phyloP scores from a whole-genome alignment of 1,140 invertebrate species.

The Drosophila kikkawai region DNA sequence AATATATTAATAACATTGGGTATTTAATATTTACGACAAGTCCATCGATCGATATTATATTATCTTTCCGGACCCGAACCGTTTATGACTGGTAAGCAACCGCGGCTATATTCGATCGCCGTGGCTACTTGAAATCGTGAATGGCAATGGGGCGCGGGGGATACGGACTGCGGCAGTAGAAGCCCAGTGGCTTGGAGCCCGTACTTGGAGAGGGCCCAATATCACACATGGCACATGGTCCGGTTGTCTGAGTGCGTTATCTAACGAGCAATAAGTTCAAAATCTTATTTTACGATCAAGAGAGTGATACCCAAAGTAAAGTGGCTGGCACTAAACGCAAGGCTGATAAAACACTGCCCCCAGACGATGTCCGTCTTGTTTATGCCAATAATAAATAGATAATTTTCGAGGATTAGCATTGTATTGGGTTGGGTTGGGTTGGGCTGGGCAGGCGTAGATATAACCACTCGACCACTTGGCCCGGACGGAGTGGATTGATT shows the following conservation, averaged over 20 bases:
- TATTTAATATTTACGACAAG: conserved; percentile 81
- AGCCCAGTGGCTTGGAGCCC: conserved; percentile 27
- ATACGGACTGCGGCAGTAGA: conserved; percentile 16
- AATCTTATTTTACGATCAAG: conserved; percentile 82
- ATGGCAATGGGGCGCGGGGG: conserved; percentile 9
- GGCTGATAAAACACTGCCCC: conserved; percentile 63
- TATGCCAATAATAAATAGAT: conserved; percentile 81
- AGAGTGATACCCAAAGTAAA: conserved; percentile 73
- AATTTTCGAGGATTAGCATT: conserved; percentile 72
- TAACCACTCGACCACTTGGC: conserved; percentile 39
- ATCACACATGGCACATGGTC: conserved; percentile 33
- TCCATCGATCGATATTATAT: conserved; percentile 79
- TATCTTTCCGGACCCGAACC: conserved; percentile 56
- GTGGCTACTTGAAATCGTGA: conserved; percentile 60
- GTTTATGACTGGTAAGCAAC: conserved; percentile 72
- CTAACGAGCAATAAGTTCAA: conserved; percentile 74
- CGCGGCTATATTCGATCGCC: conserved; percentile 53
- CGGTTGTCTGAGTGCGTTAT: conserved; percentile 64
- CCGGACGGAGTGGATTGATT: conserved; percentile 38
- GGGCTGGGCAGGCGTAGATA: conserved; percentile 16
- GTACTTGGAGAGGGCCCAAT: conserved; percentile 49
- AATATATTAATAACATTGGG: conserved; percentile 55
- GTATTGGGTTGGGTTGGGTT: conserved; percentile 2
- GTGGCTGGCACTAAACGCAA: conserved; percentile 61
- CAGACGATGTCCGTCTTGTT: conserved; percentile 55